Evolutionary conservation across 2,888 invertebrate genomes (phyloP).

Genomic region (Cerastoderma edule): DNA sequence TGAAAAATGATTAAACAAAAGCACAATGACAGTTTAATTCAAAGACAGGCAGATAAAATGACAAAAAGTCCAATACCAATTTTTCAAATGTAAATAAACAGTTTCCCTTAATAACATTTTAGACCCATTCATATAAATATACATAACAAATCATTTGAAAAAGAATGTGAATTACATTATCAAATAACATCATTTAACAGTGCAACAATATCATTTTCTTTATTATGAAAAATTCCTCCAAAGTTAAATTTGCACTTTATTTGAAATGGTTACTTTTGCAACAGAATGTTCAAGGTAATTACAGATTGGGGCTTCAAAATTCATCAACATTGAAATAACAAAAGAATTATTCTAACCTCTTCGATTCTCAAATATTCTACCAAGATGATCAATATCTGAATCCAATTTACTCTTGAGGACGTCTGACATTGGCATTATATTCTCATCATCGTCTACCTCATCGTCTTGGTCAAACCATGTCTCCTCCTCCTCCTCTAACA

Average conservation of each 20-base stretch:
- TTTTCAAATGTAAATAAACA: neutral
- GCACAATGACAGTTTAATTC: neutral
- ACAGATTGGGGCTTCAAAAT: too few species aligned
- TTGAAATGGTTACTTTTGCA: too few species aligned
- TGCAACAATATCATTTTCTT: neutral
- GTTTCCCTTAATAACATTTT: too few species aligned
- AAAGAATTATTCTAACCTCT: slow-evolving; percentile 82
- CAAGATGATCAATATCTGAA: slow-evolving; percentile 87
- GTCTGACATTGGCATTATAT: slow-evolving; percentile 83
- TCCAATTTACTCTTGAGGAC: slow-evolving; percentile 86
- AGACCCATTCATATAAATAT: too few species aligned
- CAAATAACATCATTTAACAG: too few species aligned
- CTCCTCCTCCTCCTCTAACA: slow-evolving; percentile 98
- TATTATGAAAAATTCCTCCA: too few species aligned
- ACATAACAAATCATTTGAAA: too few species aligned
- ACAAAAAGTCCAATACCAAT: neutral
- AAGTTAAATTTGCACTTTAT: too few species aligned
- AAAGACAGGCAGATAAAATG: too few species aligned
- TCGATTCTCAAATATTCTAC: slow-evolving; percentile 88
- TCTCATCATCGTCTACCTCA: slow-evolving; percentile 81
- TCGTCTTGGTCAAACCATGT: slow-evolving; percentile 99
- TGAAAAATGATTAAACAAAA: slow-evolving; percentile 37
- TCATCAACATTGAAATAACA: neutral
- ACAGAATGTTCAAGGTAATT: too few species aligned
- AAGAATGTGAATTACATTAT: too few species aligned